phyloP scores from a whole-genome alignment of 30 jellyfish, hydroid and myxozoan species.

The Turritopsis dohrnii region DNA sequence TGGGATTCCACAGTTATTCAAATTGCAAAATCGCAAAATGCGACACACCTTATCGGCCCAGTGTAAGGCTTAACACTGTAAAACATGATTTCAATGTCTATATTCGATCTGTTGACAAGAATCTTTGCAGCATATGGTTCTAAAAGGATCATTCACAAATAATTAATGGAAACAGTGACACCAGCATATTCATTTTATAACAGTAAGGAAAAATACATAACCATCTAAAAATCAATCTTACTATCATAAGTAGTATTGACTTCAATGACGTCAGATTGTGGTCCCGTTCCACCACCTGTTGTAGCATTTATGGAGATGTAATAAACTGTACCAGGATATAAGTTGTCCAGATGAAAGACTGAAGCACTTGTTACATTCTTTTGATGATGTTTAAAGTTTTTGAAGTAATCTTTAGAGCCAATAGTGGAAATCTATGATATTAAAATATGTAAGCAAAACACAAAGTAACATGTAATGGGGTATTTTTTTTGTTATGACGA shows the following conservation, averaged over 20 bases:
- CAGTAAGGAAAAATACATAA: background rate
- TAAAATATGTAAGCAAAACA: background rate
- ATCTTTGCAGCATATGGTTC: background rate
- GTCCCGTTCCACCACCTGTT: conserved; percentile 58
- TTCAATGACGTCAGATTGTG: background rate
- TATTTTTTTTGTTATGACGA: background rate
- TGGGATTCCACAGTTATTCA: background rate
- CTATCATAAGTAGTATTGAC: background rate
- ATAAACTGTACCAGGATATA: conserved; percentile 53
- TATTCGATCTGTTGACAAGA: background rate
- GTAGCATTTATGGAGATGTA: conserved; percentile 44
- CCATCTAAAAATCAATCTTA: background rate
- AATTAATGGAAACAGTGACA: no score
- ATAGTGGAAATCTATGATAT: background rate
- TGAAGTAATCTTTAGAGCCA: background rate
- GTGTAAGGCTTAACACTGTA: background rate
- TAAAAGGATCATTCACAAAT: background rate
- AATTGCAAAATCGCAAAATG: background rate
- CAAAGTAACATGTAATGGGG: background rate
- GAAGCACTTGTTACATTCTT: background rate
- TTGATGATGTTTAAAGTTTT: conserved; percentile 20
- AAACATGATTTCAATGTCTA: background rate
- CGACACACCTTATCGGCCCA: conserved; percentile 21
- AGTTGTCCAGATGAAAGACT: background rate
- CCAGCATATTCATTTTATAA: no score